Base-by-base conservation (phyloP, 2,888 invertebrate genomes). In the Nyleta sp. region DNA sequence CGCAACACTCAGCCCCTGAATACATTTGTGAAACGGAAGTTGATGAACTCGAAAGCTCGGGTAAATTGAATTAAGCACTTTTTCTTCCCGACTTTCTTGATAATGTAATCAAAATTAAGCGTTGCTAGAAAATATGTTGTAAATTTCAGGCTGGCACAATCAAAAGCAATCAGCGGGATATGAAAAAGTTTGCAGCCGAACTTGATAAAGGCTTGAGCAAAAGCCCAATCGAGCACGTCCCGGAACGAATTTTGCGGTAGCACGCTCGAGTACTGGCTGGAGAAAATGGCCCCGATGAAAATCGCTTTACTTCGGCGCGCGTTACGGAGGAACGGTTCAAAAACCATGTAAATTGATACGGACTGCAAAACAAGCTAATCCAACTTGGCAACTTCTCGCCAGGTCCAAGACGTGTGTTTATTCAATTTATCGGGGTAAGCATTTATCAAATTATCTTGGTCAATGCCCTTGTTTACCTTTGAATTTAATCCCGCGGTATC, bases 191-290 rank as follows among this genome's bases (percentile, higher is more conserved):
- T 72, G 55, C 48, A 35, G 10, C 35, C 8, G 52, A 48, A 55
- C 57, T 55, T 53, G 53, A 72, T 55, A 44, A 62, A 64, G 44
- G 64, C 33, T 64, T 40, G 31, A 64, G 33, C 22, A 22, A 72
- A 72, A 72, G 22, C 38, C 44, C 64, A 72, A 64, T 72, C 55
- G 55, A 72, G 62, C 72, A 64, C 55, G 64, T 72, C 33, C 64
- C 38, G 57, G 55, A 72, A 72, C 64, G 55, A 72, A 55, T 72
- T 72, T 64, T 72, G 72, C 64, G 72, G 72, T 64, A 72, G 46
- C 38, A 64, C 72, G 72, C 64, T 71, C n/a, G 28, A 50, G 42
- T 44, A 44, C 60, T 42, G 28, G 31, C 52, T 52, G 70, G 8
- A 53, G n/a, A 62, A 60, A 65, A 64, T 59, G 31, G 31, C 22